Evolutionary conservation across 2,888 invertebrate species (phyloP).

Genomic region (Hecatera dysodea): DNA sequence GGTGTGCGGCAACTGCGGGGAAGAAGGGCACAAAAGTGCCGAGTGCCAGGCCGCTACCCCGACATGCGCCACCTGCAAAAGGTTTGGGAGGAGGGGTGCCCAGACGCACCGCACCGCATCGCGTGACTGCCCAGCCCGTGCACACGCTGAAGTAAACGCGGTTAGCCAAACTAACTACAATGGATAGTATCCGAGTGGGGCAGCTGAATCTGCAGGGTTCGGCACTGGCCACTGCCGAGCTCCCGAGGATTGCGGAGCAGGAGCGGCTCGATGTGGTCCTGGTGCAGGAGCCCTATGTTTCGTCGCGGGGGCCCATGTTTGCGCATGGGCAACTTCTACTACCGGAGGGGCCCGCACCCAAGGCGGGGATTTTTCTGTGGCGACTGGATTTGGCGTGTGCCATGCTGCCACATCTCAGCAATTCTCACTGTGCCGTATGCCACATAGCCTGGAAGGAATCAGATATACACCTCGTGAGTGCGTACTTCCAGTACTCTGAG

Average conservation of each 20-base stretch:
- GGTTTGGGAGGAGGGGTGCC: slow-evolving; percentile 42
- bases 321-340: background rate
- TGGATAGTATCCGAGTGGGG: slow-evolving; percentile 36
- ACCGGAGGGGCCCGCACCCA: slow-evolving; percentile 17
- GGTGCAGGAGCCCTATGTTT: slow-evolving; percentile 64
- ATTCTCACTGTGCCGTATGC: slow-evolving; percentile 49
- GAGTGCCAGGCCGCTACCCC: no score
- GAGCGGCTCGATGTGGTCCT: slow-evolving; percentile 58
- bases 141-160: slow-evolving; percentile 43
- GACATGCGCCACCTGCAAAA: slow-evolving; percentile 49
- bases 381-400: slow-evolving; percentile 27
- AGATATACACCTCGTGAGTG: accelerated
- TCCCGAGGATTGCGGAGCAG: slow-evolving; percentile 30
- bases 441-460: background rate
- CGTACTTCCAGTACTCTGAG: slow-evolving; percentile 28
- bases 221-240: slow-evolving; percentile 51
- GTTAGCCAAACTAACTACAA: slow-evolving; percentile 14
- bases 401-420: slow-evolving; percentile 47
- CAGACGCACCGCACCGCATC: slow-evolving; percentile 49
- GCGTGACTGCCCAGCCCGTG: slow-evolving; percentile 43
- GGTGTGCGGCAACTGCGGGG: no score
- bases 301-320: background rate
- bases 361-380: slow-evolving; percentile 48
- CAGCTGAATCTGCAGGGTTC: slow-evolving; percentile 61
- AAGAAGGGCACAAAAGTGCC: no score